Evolutionary conservation across 1,140 invertebrate species (phyloP), one percentile per base, ranked within the genome.

Genomic region (Drosophila oshimai): DNA sequence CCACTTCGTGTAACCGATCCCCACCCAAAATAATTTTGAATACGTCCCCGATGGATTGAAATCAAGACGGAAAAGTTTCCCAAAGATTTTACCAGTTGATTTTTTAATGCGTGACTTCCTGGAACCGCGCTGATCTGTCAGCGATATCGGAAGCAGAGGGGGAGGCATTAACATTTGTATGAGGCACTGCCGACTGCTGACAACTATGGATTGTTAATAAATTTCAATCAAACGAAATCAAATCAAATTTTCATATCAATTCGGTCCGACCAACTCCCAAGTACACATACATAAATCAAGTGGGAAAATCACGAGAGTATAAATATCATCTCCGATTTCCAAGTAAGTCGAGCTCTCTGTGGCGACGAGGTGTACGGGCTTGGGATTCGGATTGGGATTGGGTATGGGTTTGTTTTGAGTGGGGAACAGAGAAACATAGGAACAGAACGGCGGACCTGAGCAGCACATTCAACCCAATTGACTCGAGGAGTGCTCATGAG

Each of bases 301-400:
- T 61, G 58, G 55, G 22, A 55, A 37, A 58, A 54, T 55, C 49
- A 55, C 33, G 22, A 58, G 47, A 41, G 58, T 62, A 61, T 62
- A 62, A 62, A 62, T 62, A 62, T 62, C 58, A 62, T 62, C 58
- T 62, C 58, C 58, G 36, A 62, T 62, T 62, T 62, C 58, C 58
- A 62, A 62, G 58, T 62, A 62, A 62, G 20, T 20, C 10, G 37
- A 34, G 22, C 54, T 26, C 51, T 13, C 36, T 51, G 33, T 24
- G 34, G 34, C 51, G n/a, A 13, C 39, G 24, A 42, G 37, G 50
- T 51, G 47, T 51, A 53, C 33, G 22, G 39, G 36, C 3, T n/a
- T 37, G 17, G 15, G 3, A 4, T 37, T n/a, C n/a, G n/a, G 15
- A 34, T 22, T 42, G 20, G 39, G 39, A 7, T 24, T 24, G n/a